phyloP scores from a whole-genome alignment of 2,888 invertebrate genomes.

The Ashinkailepas kermadecensis region DNA sequence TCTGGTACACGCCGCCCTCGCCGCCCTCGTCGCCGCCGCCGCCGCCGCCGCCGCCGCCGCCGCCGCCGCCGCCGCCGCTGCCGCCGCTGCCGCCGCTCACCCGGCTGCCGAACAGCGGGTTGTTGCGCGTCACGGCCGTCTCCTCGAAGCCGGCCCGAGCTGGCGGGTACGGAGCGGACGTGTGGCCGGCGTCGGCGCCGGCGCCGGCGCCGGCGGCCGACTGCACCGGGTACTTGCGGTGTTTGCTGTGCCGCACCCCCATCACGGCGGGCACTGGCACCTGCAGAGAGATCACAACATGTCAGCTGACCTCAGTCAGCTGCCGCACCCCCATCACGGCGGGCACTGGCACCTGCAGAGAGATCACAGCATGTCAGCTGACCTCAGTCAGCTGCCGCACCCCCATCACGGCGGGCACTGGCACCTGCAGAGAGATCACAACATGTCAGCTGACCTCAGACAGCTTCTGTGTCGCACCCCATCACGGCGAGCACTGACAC shows the following conservation, averaged over 20 bases:
- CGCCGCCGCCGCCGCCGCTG: not conserved
- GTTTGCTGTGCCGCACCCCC: not conserved
- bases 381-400: too few relatives aligned
- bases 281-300: too few relatives aligned
- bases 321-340: too few relatives aligned
- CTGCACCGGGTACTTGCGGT: slow-evolving; percentile 17
- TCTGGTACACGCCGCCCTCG: not conserved
- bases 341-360: not conserved
- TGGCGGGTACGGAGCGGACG: not conserved
- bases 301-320: too few relatives aligned
- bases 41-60: not conserved
- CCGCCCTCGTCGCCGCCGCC: not conserved
- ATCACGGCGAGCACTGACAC: too few relatives aligned
- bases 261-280: not conserved
- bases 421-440: too few relatives aligned
- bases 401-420: too few relatives aligned
- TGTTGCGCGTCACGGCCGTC: not conserved
- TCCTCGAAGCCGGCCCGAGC: not conserved
- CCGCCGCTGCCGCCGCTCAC: not conserved
- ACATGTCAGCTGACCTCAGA: too few relatives aligned
- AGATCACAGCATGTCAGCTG: not conserved
- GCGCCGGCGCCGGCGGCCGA: not conserved
- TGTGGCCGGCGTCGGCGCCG: too few relatives aligned
- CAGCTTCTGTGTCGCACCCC: too few relatives aligned
- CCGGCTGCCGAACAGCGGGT: not conserved